Percentiles rank a stretch among this genome's conserved stretches.
Conservation (phyloP, 1,140 invertebrate genomes). For the Oncopodura yosiiana region DNA sequence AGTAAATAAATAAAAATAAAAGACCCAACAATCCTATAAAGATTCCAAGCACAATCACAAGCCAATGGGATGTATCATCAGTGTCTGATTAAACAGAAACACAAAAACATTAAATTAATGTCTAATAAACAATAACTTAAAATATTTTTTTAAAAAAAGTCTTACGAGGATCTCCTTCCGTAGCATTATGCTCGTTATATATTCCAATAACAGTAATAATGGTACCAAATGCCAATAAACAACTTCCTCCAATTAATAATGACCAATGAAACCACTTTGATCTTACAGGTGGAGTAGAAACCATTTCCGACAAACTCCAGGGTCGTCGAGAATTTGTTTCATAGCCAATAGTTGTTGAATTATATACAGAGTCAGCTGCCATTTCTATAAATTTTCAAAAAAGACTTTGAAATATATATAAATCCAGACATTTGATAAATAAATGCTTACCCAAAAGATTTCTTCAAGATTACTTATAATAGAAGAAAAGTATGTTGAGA, state of each 20-base stretch:
- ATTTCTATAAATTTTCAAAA: no score
- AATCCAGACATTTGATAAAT: no score
- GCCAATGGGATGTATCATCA: conserved; percentile 1
- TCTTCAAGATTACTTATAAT: no score
- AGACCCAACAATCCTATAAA: conserved; percentile 6
- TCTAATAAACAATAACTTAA: not conserved
- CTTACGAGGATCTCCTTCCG: not conserved
- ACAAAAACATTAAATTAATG: not conserved
- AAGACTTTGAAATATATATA: no score
- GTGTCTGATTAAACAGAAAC: not conserved
- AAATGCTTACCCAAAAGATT: no score
- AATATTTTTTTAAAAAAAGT: not conserved
- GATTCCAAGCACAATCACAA: conserved; percentile 13
- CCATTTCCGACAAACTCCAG: conserved; percentile 25
- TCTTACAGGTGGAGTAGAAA: conserved; percentile 7
- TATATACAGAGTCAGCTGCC: conserved; percentile 23
- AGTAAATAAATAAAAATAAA: conserved; percentile 4
- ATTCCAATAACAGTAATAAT: conserved; percentile 18
- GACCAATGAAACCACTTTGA: conserved; percentile 15
- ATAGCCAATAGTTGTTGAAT: conserved; percentile 22
- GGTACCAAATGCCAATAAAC: conserved; percentile 11
- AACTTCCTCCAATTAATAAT: conserved; percentile 10
- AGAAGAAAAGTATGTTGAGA: no score
- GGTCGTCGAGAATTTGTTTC: conserved; percentile 9
- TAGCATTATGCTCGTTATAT: conserved; percentile 10